Evolutionary conservation across 2,888 invertebrate species (phyloP).

Genomic region (Drosophila bunnanda): DNA sequence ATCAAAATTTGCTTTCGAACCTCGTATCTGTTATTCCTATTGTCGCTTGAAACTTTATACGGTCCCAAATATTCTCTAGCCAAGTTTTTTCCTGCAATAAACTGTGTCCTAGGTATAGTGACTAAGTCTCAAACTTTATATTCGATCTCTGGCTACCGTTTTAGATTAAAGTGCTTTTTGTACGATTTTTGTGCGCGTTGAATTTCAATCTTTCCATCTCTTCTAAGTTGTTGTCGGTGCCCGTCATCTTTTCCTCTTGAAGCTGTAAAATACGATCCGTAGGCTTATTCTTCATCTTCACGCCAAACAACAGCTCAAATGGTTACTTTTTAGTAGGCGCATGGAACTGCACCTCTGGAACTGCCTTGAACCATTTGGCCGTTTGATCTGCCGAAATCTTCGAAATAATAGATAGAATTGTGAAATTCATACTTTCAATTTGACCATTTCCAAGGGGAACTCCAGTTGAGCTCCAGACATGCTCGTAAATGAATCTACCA

Average conservation of each 20-base stretch:
- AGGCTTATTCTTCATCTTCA: background rate
- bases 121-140: background rate
- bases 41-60: background rate
- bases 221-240: background rate
- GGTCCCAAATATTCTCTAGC: background rate
- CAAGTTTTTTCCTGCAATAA: background rate
- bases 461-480: background rate
- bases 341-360: background rate
- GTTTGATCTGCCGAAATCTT: background rate
- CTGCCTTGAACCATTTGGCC: background rate
- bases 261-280: background rate
- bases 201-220: background rate
- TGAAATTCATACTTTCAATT: background rate
- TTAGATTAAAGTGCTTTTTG: background rate
- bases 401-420: background rate
- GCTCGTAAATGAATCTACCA: no score
- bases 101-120: background rate
- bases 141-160: background rate
- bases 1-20: background rate
- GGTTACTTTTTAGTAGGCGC: background rate
- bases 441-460: background rate
- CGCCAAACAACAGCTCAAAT: background rate
- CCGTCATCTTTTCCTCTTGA: background rate
- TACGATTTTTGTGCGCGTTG: background rate
- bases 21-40: background rate